These are phyloP conservation scores for Thalpophila matura DNA, from an alignment of 2,888 invertebrate genomes.

Conservation along the genomic window DNA sequence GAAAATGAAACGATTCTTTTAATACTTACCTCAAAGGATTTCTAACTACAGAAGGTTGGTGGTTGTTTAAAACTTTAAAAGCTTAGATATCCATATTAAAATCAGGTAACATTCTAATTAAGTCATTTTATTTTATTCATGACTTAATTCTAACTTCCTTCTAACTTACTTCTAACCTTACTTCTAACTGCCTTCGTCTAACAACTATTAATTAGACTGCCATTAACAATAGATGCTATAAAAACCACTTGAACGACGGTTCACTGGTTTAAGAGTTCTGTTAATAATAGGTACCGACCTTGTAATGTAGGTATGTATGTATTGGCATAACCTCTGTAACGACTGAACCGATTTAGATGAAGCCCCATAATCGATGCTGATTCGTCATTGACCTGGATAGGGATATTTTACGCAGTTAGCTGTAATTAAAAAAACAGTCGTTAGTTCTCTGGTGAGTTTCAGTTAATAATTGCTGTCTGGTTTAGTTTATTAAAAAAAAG, in stretches of 20 bases:
- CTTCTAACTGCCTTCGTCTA: conserved; percentile 32
- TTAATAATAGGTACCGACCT: conserved; percentile 42
- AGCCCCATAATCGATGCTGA: conserved; percentile 35
- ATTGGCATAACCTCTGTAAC: conserved; percentile 48
- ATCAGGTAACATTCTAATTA: conserved; percentile 5
- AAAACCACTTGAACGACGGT: conserved; percentile 45
- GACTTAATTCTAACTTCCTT: no score
- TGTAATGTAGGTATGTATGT: conserved; percentile 8
- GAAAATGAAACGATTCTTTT: no score
- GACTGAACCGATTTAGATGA: conserved; percentile 49
- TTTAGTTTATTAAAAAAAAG: no score
- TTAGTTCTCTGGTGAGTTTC: not conserved
- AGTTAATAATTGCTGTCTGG: not conserved
- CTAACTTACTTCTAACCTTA: no score
- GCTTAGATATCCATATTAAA: no score
- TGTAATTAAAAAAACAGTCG: no score
- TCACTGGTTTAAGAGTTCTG: conserved; percentile 28
- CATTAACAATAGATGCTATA: conserved; percentile 43
- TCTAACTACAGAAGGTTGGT: no score
- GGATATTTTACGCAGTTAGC: not conserved
- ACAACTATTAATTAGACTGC: conserved; percentile 2
- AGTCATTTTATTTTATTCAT: conserved; percentile 28
- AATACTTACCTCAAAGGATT: no score
- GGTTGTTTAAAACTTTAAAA: no score
- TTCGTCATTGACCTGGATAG: conserved; percentile 51